Percentiles rank a stretch among this genome's conserved stretches.
phyloP scores from a whole-genome alignment of 2,888 invertebrate species.

The Atethmia centrago region DNA sequence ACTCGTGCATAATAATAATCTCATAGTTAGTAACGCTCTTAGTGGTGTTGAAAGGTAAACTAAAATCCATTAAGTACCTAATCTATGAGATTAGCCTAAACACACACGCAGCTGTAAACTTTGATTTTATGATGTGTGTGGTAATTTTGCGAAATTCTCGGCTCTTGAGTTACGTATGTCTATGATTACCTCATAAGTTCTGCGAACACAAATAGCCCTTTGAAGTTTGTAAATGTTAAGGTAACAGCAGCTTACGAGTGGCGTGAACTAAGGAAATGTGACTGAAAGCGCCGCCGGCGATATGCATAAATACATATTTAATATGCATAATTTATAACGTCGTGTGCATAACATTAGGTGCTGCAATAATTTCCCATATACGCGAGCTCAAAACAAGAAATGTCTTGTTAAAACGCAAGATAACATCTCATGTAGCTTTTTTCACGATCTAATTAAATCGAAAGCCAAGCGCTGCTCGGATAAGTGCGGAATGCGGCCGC shows the following conservation, averaged over 20 bases:
- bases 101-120: slow-evolving; percentile 48
- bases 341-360: slow-evolving; percentile 37
- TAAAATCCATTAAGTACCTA: slow-evolving; percentile 54
- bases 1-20: slow-evolving; percentile 19
- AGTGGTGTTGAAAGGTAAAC: slow-evolving; percentile 32
- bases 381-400: slow-evolving; percentile 56
- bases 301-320: slow-evolving; percentile 56
- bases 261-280: slow-evolving; percentile 44
- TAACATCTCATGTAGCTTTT: slow-evolving; percentile 70
- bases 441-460: slow-evolving; percentile 84
- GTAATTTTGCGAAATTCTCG: slow-evolving; percentile 61
- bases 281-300: slow-evolving; percentile 47
- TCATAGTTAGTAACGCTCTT: slow-evolving; percentile 5
- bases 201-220: slow-evolving; percentile 58
- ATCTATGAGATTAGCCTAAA: slow-evolving; percentile 55
- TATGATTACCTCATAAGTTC: slow-evolving; percentile 63
- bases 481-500: slow-evolving; percentile 82
- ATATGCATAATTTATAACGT: slow-evolving; percentile 48
- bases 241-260: slow-evolving; percentile 51
- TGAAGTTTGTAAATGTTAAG: slow-evolving; percentile 62
- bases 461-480: slow-evolving; percentile 76
- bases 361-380: slow-evolving; percentile 42
- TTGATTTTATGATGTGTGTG: slow-evolving; percentile 60
- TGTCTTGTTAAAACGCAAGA: slow-evolving; percentile 55
- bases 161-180: slow-evolving; percentile 52